Percentiles rank a stretch among this genome's conserved stretches.
Conservation (phyloP, 2,888 invertebrate genomes). For the Odontomyia ornata region DNA sequence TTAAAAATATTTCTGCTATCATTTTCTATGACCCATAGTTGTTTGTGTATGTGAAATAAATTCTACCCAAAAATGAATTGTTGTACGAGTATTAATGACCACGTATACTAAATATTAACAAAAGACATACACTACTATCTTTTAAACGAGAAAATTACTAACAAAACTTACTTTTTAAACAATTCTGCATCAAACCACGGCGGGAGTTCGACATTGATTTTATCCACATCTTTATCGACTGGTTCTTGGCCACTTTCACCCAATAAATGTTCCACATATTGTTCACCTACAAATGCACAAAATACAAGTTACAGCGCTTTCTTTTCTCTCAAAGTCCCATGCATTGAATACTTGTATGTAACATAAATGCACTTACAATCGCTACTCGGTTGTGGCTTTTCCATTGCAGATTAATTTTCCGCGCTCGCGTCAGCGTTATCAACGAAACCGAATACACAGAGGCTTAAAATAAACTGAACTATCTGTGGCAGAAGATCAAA, state of each 20-base stretch:
- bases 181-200: slow-evolving; percentile 71
- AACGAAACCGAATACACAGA: not conserved
- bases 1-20: too few species aligned
- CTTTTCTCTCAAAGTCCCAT: not conserved
- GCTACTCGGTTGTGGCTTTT: not conserved
- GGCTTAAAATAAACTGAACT: not conserved
- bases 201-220: slow-evolving; percentile 65
- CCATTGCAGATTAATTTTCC: not conserved
- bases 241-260: slow-evolving; percentile 57
- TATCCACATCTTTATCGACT: slow-evolving; percentile 56
- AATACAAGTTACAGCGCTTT: not conserved
- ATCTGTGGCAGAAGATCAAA: not conserved
- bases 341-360: not conserved
- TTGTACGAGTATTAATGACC: too few species aligned
- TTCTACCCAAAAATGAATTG: too few species aligned
- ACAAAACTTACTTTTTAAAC: slow-evolving; percentile 66
- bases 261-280: slow-evolving; percentile 59
- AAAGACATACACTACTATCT: too few species aligned
- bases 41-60: too few species aligned
- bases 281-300: slow-evolving; percentile 51
- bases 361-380: not conserved
- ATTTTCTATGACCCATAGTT: too few species aligned
- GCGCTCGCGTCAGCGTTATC: not conserved
- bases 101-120: too few species aligned
- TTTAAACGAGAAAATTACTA: too few species aligned